Evolutionary conservation across 2,113 vertebrate genomes (phyloP), one percentile per base, ranked within the genome.

Genomic region (Pelecanoides urinatrix): DNA sequence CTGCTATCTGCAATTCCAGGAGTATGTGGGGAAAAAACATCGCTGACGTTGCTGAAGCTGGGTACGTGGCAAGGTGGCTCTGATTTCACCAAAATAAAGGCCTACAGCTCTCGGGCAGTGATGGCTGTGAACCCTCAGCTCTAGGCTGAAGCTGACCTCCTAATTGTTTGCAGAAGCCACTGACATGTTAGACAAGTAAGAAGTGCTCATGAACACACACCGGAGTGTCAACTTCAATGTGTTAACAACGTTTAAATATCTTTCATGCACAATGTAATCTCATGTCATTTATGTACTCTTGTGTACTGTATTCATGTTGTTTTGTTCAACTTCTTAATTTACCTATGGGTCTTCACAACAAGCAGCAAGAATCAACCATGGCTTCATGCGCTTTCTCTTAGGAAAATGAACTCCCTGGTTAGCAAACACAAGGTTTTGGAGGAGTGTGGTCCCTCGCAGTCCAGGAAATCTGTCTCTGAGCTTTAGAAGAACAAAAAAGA

Each of bases 1-100:
- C 23, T 72, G 16, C 19, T 78, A 22, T 61, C 66, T 89, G 27
- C 16, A 71, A 20, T 61, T 76, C 52, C 56, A 61, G 18, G 34
- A 52, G 4, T n/a, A 25, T 11, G 2, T 29, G 26, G 30, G 29
- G 29, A 82, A 72, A 93, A n/a, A 6, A 3, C 25, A 14, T 49
- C 11, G 77, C 50, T 67, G 38, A 59, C 3, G 2, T 17, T 62
- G 32, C 11, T 67, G 76, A 87, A 75, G 26, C 15, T 44, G 30
- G 29, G 12, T 6, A 45, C 0, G 0, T 27, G n/a, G 16, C 61
- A 55, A 72, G 16, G 11, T 47, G 21, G 62, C 68, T 86, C 27
- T 73, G n/a, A 55, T 67, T 74, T 84, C 55, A 65, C 30, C 38
- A 67, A 71, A 59, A 62, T 6, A 32, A n/a, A 16, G 34, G 27